A percentile compares a stretch with the other conserved stretches of the same genome.
Evolutionary conservation across 2,113 vertebrate species (phyloP).

Genomic region (Poecilia latipinna): DNA sequence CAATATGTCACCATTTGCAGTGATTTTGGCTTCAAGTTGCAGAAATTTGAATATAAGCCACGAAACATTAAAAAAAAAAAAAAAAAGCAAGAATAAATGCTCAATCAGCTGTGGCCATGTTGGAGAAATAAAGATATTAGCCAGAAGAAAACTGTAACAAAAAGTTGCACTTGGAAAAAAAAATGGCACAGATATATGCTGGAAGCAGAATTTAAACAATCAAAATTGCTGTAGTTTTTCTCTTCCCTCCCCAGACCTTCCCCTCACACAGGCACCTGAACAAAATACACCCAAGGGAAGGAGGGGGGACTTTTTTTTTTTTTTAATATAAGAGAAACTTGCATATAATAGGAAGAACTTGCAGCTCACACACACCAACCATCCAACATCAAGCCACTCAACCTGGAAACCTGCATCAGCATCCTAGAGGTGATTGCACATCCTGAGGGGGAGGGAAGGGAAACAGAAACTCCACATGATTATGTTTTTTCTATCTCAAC

Average conservation of each 20-base stretch:
- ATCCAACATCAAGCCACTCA: slow-evolving; percentile 41
- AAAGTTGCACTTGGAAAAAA: slow-evolving; percentile 11
- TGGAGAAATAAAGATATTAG: slow-evolving; percentile 26
- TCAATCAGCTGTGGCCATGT: slow-evolving; percentile 49
- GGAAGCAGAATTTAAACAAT: slow-evolving; percentile 72
- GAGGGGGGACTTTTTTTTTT: neutral
- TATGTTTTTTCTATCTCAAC: slow-evolving; percentile 37
- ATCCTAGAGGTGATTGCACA: slow-evolving; percentile 69
- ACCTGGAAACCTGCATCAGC: slow-evolving; percentile 51
- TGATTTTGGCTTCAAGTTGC: slow-evolving; percentile 62
- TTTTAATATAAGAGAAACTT: slow-evolving; percentile 61
- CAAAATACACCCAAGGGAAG: slow-evolving; percentile 44
- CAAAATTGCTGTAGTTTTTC: slow-evolving; percentile 61
- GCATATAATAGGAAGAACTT: slow-evolving; percentile 76
- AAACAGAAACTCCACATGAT: slow-evolving; percentile 29
- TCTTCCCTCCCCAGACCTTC: neutral
- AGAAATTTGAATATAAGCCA: slow-evolving; percentile 1
- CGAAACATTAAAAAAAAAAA: neutral
- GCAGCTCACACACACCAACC: slow-evolving; percentile 48
- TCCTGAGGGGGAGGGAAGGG: slow-evolving; percentile 44
- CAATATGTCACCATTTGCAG: slow-evolving; percentile 22
- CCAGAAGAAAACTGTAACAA: slow-evolving; percentile 47
- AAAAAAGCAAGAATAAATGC: slow-evolving; percentile 8
- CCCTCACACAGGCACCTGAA: slow-evolving; percentile 75
- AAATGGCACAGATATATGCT: slow-evolving; percentile 70